These are phyloP conservation scores for Oxyura jamaicensis DNA, from an alignment of 2,113 vertebrate species.

Conservation along the genomic window DNA sequence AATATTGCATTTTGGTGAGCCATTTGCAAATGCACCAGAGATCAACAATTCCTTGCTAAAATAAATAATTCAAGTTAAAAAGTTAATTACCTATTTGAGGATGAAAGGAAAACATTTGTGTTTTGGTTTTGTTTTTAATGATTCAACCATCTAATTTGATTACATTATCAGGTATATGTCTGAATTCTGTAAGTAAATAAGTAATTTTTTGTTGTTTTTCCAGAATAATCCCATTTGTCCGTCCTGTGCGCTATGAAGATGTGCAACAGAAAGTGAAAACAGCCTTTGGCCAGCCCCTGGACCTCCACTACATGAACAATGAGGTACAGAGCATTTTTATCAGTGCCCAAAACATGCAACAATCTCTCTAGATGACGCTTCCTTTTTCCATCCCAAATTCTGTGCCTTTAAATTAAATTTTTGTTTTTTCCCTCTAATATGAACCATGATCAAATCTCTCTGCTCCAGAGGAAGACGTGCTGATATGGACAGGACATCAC, in stretches of 20 bases:
- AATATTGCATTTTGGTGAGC: not conserved
- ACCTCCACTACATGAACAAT: conserved; percentile 95
- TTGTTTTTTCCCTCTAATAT: not conserved
- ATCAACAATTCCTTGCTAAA: not conserved
- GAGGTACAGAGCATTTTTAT: conserved; percentile 77
- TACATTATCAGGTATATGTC: not conserved
- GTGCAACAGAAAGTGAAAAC: conserved; percentile 91
- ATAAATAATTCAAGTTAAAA: not conserved
- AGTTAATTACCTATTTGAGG: not conserved
- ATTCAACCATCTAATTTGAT: not conserved
- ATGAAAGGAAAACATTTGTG: not conserved
- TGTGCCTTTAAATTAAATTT: not conserved
- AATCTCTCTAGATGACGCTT: not conserved
- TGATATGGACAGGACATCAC: not conserved
- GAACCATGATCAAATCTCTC: accelerated
- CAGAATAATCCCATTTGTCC: conserved; percentile 91
- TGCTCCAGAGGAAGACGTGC: not conserved
- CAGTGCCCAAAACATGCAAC: not conserved
- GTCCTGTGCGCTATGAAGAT: conserved; percentile 92
- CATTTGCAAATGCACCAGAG: not conserved
- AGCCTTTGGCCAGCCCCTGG: conserved; percentile 91
- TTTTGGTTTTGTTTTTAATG: not conserved
- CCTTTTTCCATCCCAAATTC: not conserved
- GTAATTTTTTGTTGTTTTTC: not conserved
- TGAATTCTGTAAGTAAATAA: not conserved